Evolutionary conservation across 92 coral and sea anemone genomes (phyloP), one percentile per base, ranked within the genome.

Genomic region (Ricordea florida): DNA sequence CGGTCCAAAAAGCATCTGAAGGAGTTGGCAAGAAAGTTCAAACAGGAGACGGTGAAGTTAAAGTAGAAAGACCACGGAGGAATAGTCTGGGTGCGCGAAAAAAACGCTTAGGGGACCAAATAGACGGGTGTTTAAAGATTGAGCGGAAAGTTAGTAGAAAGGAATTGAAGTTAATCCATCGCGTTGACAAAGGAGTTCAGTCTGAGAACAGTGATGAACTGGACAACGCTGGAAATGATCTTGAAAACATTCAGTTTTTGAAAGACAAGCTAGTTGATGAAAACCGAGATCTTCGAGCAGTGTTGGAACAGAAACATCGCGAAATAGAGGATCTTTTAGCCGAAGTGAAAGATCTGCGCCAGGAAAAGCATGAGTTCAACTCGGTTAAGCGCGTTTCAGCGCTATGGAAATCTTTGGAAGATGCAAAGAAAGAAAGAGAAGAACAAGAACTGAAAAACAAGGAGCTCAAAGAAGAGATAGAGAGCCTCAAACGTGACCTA

Each of bases 331-430:
- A 14, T 18, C 70, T 37, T 28, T 18, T 10, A 57, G 27, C 15
- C n/a, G 58, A 73, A 32, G 7, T 43, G 15, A 27, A 15, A 10
- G 46, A 59, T 11, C 58, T 31, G 41, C 59, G 44, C 2, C 37
- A 30, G 8, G 36, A 27, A n/a, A 32, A 34, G 48, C 13, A 47
- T 4, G 60, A 34, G 29, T 41, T 33, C 18, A 9, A 51, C 13
- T 11, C 3, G 3, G 5, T 11, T 46, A 57, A 30, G 68, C 36
- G 62, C 35, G 51, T 80, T 8, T 72, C 81, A 2, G 87, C 79
- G 45, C 58, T 86, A 18, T 64, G 81, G 77, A 55, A 3, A 20
- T 37, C 79, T 27, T 11, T 86, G 0, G 83, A 82, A n/a, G 91
- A 79, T 37, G 71, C 76, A 3, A 65, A 42, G 20, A 41, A 50